Evolutionary conservation across 92 coral and sea anemone species (phyloP).

Genomic region (Micromussa lordhowensis): DNA sequence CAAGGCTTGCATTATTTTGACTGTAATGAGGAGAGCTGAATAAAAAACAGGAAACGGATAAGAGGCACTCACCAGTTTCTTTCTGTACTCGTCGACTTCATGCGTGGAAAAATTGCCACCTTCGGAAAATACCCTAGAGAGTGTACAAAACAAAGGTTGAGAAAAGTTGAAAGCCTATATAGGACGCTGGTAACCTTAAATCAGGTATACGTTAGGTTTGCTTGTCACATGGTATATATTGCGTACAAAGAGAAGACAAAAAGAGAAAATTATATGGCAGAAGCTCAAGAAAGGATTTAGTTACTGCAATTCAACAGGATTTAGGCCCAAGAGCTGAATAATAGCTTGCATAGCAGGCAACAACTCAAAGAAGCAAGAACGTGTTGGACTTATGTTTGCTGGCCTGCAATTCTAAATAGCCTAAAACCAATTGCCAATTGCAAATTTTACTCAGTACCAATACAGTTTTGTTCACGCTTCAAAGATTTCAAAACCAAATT

Average conservation of each 20-base stretch:
- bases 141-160: not conserved
- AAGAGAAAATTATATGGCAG: not conserved
- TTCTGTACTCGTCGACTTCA: conserved; percentile 95
- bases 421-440: not conserved
- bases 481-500: not conserved
- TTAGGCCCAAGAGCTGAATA: not conserved
- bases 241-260: not conserved
- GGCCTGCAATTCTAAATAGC: not conserved
- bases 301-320: not conserved
- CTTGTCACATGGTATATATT: too few species aligned
- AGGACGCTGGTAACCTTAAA: not conserved
- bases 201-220: not conserved
- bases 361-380: not conserved
- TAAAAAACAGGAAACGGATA: not conserved
- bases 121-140: conserved; percentile 92
- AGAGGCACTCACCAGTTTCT: conserved; percentile 72
- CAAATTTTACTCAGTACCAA: not conserved
- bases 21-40: not conserved
- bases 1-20: too few species aligned
- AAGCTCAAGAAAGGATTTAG: not conserved
- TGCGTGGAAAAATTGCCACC: conserved; percentile 97
- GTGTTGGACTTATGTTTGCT: not conserved
- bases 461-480: not conserved
- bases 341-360: not conserved
- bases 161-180: not conserved